These are phyloP conservation scores for Temnothorax unifasciatus DNA, from an alignment of 2,888 invertebrate species.

Conservation along the genomic window DNA sequence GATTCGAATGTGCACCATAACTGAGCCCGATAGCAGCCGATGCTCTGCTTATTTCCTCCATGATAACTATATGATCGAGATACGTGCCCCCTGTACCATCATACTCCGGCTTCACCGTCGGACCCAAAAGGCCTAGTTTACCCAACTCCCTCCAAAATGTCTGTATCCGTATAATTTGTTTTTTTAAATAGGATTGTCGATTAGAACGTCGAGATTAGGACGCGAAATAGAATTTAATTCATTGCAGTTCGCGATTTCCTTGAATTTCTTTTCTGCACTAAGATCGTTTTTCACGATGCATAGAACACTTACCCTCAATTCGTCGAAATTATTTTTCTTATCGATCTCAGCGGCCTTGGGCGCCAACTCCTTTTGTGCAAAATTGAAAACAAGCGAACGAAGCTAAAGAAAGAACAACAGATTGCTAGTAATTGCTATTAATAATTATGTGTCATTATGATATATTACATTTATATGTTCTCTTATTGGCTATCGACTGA, in stretches of 20 bases:
- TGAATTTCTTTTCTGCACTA: background rate
- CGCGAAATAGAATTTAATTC: background rate
- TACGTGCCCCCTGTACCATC: slow-evolving; percentile 97
- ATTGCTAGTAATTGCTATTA: background rate
- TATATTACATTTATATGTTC: too few relatives aligned
- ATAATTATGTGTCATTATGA: too few relatives aligned
- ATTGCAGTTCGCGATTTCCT: slow-evolving; percentile 38
- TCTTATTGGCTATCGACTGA: too few relatives aligned
- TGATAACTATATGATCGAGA: slow-evolving; percentile 95
- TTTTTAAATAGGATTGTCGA: background rate
- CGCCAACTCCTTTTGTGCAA: slow-evolving; percentile 97
- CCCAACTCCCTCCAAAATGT: slow-evolving; percentile 97
- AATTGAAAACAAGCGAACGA: slow-evolving; percentile 94
- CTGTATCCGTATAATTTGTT: slow-evolving; percentile 82
- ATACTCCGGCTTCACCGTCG: slow-evolving; percentile 95
- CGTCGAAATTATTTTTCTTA: slow-evolving; percentile 92
- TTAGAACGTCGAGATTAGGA: background rate
- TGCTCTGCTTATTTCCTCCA: slow-evolving; percentile 98
- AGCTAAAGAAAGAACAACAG: slow-evolving; percentile 88
- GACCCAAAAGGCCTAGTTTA: slow-evolving; percentile 95
- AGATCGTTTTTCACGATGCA: background rate
- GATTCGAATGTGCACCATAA: slow-evolving; percentile 99
- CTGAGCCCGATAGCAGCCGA: slow-evolving; percentile 94
- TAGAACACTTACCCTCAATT: slow-evolving; percentile 87
- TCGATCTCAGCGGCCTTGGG: slow-evolving; percentile 97